phyloP scores from a whole-genome alignment of 2,113 vertebrate species.

The Hydropotes inermis region DNA sequence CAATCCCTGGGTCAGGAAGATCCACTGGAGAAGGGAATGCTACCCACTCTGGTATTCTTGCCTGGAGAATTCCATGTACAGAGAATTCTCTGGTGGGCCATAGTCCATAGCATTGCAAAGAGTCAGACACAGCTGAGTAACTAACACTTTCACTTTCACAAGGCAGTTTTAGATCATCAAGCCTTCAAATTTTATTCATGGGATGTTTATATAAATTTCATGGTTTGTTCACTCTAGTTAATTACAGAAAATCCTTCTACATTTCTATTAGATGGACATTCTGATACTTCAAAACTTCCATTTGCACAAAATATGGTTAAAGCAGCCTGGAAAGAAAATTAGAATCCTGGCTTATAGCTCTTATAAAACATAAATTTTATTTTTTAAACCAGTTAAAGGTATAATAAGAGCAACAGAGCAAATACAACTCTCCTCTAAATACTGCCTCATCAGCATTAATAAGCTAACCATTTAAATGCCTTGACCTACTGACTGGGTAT shows the following conservation, averaged over 20 bases:
- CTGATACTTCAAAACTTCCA: slow-evolving; percentile 30
- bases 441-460: not conserved
- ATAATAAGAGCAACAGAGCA: not conserved
- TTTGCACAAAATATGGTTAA: slow-evolving; percentile 37
- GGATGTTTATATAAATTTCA: slow-evolving; percentile 49
- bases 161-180: slow-evolving; percentile 62
- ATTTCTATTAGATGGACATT: slow-evolving; percentile 61
- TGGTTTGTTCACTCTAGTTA: slow-evolving; percentile 57
- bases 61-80: too few relatives aligned
- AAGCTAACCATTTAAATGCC: not conserved
- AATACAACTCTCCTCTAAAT: not conserved
- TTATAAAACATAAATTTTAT: slow-evolving; percentile 45
- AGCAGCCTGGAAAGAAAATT: slow-evolving; percentile 35
- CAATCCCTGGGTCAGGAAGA: too few relatives aligned
- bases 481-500: not conserved
- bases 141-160: slow-evolving; percentile 29
- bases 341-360: slow-evolving; percentile 38
- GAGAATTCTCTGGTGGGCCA: too few relatives aligned
- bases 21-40: too few relatives aligned
- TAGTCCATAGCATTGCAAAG: too few relatives aligned
- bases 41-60: too few relatives aligned
- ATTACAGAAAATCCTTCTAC: slow-evolving; percentile 48
- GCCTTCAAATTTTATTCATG: slow-evolving; percentile 62
- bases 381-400: slow-evolving; percentile 40
- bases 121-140: not conserved